These are phyloP conservation scores for Eupristina koningsbergeri DNA, from an alignment of 1,140 invertebrate species.

Conservation along the genomic window DNA sequence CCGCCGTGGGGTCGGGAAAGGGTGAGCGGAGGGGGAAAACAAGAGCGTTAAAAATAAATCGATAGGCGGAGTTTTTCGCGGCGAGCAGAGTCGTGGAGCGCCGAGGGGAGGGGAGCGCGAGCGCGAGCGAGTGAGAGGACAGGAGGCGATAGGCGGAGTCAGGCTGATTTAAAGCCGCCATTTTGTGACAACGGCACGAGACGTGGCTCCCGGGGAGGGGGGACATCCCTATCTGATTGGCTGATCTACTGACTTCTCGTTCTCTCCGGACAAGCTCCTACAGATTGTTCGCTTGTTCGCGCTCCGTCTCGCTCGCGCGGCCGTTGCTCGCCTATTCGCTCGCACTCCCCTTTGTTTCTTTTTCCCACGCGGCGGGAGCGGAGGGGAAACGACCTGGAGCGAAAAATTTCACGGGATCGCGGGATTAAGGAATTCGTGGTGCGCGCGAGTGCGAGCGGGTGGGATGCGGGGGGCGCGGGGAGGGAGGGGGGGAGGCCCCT, in stretches of 20 bases:
- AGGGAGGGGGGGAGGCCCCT: background rate
- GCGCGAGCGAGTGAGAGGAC: slow-evolving; percentile 32
- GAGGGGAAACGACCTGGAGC: background rate
- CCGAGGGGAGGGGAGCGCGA: slow-evolving; percentile 45
- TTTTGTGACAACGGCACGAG: slow-evolving; percentile 72
- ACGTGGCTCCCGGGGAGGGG: slow-evolving; percentile 54
- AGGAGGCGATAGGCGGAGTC: slow-evolving; percentile 69
- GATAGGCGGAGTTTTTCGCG: slow-evolving; percentile 74
- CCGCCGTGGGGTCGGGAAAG: background rate
- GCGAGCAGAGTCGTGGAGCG: background rate
- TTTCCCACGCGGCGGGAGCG: background rate
- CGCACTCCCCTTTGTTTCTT: slow-evolving; percentile 1
- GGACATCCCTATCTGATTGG: slow-evolving; percentile 73
- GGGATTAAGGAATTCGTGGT: slow-evolving; percentile 40
- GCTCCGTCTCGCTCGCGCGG: background rate
- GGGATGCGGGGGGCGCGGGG: no score
- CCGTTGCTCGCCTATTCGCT: slow-evolving; percentile 30
- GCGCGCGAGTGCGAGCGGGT: background rate
- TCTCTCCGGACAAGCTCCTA: slow-evolving; percentile 68
- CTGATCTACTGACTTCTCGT: slow-evolving; percentile 69
- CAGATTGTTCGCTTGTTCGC: slow-evolving; percentile 71
- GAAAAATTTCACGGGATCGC: slow-evolving; percentile 46
- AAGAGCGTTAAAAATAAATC: slow-evolving; percentile 73
- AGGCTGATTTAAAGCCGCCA: slow-evolving; percentile 73
- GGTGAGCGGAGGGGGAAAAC: slow-evolving; percentile 55